phyloP scores from a whole-genome alignment of 2,113 vertebrate species.

The Corythaeola cristata region DNA sequence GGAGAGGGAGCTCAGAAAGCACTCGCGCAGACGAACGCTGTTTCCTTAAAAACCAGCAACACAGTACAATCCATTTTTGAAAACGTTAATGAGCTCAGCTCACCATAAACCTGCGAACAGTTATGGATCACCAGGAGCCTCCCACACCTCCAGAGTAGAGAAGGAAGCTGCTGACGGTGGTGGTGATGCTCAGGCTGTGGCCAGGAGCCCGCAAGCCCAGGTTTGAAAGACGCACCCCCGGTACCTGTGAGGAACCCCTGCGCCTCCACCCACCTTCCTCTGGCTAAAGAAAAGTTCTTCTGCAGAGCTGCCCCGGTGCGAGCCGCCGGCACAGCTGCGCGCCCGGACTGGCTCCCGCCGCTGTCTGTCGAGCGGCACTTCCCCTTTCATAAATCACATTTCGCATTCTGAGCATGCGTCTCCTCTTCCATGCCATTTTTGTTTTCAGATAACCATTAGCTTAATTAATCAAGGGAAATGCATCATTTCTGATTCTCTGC shows the following conservation, averaged over 20 bases:
- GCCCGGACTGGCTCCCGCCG: background rate
- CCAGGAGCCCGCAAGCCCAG: background rate
- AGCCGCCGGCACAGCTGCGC: background rate
- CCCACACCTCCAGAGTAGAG: background rate
- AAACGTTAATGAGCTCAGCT: background rate
- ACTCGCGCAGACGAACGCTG: background rate
- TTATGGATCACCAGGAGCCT: background rate
- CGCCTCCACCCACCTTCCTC: background rate
- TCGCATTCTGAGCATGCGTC: conserved; percentile 57
- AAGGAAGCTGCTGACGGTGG: background rate
- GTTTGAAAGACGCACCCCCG: accelerated
- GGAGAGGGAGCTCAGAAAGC: background rate
- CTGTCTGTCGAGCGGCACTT: conserved; percentile 20
- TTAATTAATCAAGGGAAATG: conserved; percentile 52
- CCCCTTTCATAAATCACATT: conserved; percentile 49
- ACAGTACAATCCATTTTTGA: background rate
- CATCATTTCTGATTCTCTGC: background rate
- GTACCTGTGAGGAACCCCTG: accelerated
- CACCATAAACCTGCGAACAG: background rate
- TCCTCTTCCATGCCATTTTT: conserved; percentile 57
- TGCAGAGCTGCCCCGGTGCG: background rate
- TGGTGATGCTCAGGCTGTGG: background rate
- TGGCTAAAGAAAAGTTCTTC: background rate
- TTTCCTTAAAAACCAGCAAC: background rate
- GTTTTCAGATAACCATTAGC: conserved; percentile 64